Evolutionary conservation across 2,888 invertebrate genomes (phyloP), one percentile per base, ranked within the genome.

Genomic region (Craniophora ligustri): DNA sequence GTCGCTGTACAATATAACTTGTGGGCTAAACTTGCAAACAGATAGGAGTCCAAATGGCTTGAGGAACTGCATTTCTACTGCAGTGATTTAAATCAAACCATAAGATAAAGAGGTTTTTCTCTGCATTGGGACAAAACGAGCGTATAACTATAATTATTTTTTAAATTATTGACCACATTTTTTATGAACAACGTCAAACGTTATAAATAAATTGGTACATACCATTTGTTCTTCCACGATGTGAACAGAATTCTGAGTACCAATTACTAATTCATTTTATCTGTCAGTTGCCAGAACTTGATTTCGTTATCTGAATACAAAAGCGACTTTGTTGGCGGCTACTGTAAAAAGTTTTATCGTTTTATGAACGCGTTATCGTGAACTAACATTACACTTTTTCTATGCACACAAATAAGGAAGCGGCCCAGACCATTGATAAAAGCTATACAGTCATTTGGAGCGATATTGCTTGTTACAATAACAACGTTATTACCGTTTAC

Each of bases 231-330:
- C 15, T 10, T 15, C 10, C 31, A 31, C 30, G 35, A 19, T 19
- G 11, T 44, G 18, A 53, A 60, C 61, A 39, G 34, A 53, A 34
- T 61, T 61, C 40, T 32, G 28, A 40, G 16, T 45, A 66, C 18
- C 14, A 48, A 45, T 45, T 58, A 28, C 8, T 41, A 57, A 34
- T 41, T 38, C 23, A 30, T 46, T 30, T 67, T 54, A 67, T 61
- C 44, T 40, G 38, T 45, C 47, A 55, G 47, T 64, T 54, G 36
- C 63, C 68, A 67, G 63, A 64, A 64, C 6, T 64, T 48, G 39
- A 48, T 32, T 45, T 32, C 36, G 32, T 55, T 64, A 64, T 62
- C 63, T 48, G 63, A 67, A 67, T 45, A 64, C 47, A 67, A 64
- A 67, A 62, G 62, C 47, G 31, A 61, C 31, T 48, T 67, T 64